Evolutionary conservation across 2,888 invertebrate species (phyloP).

Genomic region (Lottia gigantea): DNA sequence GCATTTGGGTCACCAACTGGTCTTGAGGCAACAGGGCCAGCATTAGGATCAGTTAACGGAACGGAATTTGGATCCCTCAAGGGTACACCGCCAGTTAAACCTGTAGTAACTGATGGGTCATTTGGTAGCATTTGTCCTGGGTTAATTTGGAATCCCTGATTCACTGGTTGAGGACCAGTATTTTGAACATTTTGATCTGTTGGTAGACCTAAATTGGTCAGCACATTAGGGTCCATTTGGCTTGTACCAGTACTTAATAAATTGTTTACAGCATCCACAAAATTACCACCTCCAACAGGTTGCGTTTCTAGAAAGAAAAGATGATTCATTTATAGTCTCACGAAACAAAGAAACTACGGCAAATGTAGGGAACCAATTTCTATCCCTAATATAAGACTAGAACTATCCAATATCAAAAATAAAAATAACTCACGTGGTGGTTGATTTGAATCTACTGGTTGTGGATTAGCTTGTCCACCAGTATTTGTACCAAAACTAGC

Average conservation of each 20-base stretch:
- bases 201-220: not conserved
- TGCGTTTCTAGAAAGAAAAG: no score
- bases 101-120: not conserved
- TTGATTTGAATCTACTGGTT: no score
- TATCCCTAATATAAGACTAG: no score
- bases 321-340: no score
- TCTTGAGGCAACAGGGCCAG: no score
- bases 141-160: not conserved
- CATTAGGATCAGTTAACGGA: not conserved
- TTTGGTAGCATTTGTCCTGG: not conserved
- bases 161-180: not conserved
- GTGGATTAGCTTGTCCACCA: no score
- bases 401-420: no score
- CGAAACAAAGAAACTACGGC: no score
- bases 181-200: not conserved
- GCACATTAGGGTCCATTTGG: not conserved
- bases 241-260: not conserved
- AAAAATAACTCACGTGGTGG: no score
- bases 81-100: not conserved
- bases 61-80: not conserved
- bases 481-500: not conserved
- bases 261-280: conserved; percentile 5
- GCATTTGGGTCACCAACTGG: no score
- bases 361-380: no score
- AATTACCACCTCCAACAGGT: not conserved